A percentile compares a stretch with the other conserved stretches of the same genome.
These are phyloP conservation scores for Electrophaes corylata DNA, from an alignment of 2,888 invertebrate genomes.

Conservation along the genomic window DNA sequence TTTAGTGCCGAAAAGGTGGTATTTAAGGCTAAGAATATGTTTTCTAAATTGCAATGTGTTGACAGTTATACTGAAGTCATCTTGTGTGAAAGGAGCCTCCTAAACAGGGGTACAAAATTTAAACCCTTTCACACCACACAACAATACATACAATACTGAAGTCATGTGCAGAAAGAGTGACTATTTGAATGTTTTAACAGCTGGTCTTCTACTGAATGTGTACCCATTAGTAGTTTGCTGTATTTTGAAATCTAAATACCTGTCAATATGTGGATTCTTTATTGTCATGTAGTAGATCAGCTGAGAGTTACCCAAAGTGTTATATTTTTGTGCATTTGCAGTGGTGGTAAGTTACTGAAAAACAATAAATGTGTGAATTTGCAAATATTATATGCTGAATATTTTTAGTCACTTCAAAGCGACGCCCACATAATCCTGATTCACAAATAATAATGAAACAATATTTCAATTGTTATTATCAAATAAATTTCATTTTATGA, in stretches of 20 bases:
- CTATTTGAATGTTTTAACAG: constrained; percentile 81
- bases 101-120: too few species aligned
- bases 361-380: constrained; percentile 11
- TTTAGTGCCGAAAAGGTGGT: constrained; percentile 47
- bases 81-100: too few species aligned
- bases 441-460: too few species aligned
- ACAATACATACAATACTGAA: too few species aligned
- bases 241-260: constrained; percentile 24
- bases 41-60: constrained; percentile 69
- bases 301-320: constrained; percentile 49
- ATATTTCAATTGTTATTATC: too few species aligned
- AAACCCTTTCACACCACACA: too few species aligned
- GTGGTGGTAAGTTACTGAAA: constrained; percentile 47
- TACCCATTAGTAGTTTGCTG: constrained; percentile 42
- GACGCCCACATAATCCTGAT: too few species aligned
- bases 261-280: constrained; percentile 33
- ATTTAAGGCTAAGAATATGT: constrained; percentile 60
- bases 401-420: too few species aligned
- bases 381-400: not conserved
- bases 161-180: constrained; percentile 70
- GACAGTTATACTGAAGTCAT: constrained; percentile 53
- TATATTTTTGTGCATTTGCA: constrained; percentile 48
- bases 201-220: constrained; percentile 66
- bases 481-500: too few species aligned
- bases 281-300: constrained; percentile 62